These are phyloP conservation scores for Idaea straminata DNA, from an alignment of 2,888 invertebrate genomes.

Conservation along the genomic window DNA sequence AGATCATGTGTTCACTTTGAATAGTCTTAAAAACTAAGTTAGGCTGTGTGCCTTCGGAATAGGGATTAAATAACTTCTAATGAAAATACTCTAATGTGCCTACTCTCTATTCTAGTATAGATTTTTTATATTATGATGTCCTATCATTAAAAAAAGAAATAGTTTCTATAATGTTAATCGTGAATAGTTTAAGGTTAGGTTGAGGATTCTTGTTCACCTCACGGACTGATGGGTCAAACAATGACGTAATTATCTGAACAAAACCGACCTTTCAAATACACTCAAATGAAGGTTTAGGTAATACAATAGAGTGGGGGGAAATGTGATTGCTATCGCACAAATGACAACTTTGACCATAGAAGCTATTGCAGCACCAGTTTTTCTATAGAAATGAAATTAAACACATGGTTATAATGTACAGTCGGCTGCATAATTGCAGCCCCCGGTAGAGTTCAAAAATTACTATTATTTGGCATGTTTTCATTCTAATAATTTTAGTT, in stretches of 20 bases:
- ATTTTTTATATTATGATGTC: conserved; percentile 8
- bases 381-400: too few relatives aligned
- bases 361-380: too few relatives aligned
- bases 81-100: too few relatives aligned
- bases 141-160: conserved; percentile 34
- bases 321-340: neutral
- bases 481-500: too few relatives aligned
- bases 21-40: too few relatives aligned
- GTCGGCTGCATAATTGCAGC: too few relatives aligned
- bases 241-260: conserved; percentile 55
- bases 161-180: conserved; percentile 42
- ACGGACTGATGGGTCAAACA: conserved; percentile 40
- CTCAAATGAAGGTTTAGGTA: conserved; percentile 34
- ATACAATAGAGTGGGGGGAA: conserved; percentile 15
- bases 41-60: too few relatives aligned
- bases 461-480: too few relatives aligned
- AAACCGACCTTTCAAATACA: conserved; percentile 47
- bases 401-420: too few relatives aligned
- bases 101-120: neutral
- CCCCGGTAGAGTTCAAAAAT: too few relatives aligned
- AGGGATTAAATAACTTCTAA: too few relatives aligned
- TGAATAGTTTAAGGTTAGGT: conserved; percentile 63
- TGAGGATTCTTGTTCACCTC: conserved; percentile 63
- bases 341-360: neutral
- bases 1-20: too few relatives aligned